phyloP scores from a whole-genome alignment of 1,140 invertebrate genomes.

The Cherax quadricarinatus region DNA sequence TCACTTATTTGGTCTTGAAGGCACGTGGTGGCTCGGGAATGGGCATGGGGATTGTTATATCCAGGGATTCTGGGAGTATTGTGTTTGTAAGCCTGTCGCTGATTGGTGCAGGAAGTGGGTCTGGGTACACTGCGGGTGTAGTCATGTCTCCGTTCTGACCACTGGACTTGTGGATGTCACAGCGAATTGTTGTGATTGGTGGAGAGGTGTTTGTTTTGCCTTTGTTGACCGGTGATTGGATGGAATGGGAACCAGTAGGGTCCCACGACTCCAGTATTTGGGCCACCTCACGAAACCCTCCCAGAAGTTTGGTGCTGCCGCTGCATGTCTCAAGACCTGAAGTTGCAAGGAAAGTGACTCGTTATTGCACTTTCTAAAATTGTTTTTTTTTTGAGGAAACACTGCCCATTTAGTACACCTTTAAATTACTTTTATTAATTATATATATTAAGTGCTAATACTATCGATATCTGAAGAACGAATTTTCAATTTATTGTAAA shows the following conservation, averaged over 20 bases:
- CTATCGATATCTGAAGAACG: too few relatives aligned
- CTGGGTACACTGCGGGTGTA: neutral
- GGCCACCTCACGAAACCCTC: conserved; percentile 45
- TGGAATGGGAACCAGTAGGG: neutral
- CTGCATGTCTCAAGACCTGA: conserved; percentile 48
- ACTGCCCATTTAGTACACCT: too few relatives aligned
- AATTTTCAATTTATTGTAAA: too few relatives aligned
- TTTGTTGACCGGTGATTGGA: neutral
- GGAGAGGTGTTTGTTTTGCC: neutral
- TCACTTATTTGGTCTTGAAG: conserved; percentile 17
- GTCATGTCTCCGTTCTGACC: neutral
- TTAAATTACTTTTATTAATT: too few relatives aligned
- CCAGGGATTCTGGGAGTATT: neutral
- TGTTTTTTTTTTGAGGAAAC: too few relatives aligned
- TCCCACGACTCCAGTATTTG: conserved; percentile 52
- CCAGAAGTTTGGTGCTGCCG: conserved; percentile 45
- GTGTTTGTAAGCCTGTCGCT: neutral
- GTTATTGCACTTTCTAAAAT: too few relatives aligned
- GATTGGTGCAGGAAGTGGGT: conserved; percentile 14
- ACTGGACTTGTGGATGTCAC: too few relatives aligned
- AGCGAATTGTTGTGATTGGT: neutral
- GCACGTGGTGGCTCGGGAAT: conserved; percentile 17
- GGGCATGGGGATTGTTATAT: neutral
- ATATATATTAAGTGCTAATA: too few relatives aligned
- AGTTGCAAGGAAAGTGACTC: too few relatives aligned